phyloP scores from a whole-genome alignment of 2,797 vertebrate species.

The Melanotaenia maccullochi region DNA sequence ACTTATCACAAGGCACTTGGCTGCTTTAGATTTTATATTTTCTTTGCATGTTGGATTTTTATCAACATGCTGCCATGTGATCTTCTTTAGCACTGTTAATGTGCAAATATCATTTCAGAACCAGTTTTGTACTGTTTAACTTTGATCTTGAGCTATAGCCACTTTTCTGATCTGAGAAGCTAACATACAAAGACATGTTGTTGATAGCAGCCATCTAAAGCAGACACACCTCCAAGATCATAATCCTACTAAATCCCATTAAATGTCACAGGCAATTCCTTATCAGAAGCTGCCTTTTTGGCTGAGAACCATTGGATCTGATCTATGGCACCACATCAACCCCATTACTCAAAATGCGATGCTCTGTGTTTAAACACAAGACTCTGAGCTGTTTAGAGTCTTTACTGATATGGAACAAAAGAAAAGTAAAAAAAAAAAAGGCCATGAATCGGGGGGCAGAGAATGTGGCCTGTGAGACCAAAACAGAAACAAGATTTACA shows the following conservation, averaged over 20 bases:
- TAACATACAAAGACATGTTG: slow-evolving; percentile 13
- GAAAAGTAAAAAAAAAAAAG: slow-evolving; percentile 47
- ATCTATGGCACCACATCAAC: slow-evolving; percentile 20
- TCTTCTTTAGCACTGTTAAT: background rate
- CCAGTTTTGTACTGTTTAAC: background rate
- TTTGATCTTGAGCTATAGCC: background rate
- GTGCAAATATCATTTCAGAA: background rate
- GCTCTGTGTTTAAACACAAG: slow-evolving; percentile 49
- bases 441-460: background rate
- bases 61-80: slow-evolving; percentile 2
- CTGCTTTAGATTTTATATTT: background rate
- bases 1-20: background rate
- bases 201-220: slow-evolving; percentile 10
- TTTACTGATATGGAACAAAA: slow-evolving; percentile 49
- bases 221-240: slow-evolving; percentile 19
- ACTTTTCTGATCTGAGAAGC: slow-evolving; percentile 12
- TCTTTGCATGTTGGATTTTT: background rate
- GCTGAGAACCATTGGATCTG: slow-evolving; percentile 8
- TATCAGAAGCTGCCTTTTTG: slow-evolving; percentile 5
- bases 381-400: slow-evolving; percentile 17
- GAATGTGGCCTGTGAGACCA: slow-evolving; percentile 41
- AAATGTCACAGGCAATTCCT: slow-evolving; percentile 23
- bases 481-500: slow-evolving; percentile 48
- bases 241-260: slow-evolving; percentile 34
- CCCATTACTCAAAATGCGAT: slow-evolving; percentile 21